Conservation (phyloP, 2,797 vertebrate species). For the Paratrypauchen microcephalus region DNA sequence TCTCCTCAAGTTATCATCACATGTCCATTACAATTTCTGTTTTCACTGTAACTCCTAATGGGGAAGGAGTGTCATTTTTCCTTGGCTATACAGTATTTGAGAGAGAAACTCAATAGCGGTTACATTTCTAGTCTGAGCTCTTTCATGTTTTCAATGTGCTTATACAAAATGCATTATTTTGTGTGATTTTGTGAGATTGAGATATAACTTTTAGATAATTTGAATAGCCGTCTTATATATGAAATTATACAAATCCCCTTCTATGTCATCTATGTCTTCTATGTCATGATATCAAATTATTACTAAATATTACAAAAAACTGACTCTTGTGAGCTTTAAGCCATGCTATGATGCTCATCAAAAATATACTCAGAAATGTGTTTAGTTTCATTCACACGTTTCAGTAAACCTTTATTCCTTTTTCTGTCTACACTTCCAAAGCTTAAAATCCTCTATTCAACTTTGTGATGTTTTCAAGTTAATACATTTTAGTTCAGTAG, state of each 20-base stretch:
- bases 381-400: no score
- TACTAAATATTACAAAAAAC: no score
- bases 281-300: background rate
- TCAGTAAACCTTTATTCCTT: no score
- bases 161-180: background rate
- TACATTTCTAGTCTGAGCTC: background rate
- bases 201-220: background rate
- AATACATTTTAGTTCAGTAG: no score
- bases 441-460: no score
- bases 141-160: no score
- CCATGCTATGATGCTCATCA: no score
- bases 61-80: slow-evolving; percentile 7
- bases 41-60: slow-evolving; percentile 33
- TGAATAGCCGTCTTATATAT: background rate
- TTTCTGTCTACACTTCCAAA: no score
- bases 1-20: slow-evolving; percentile 33
- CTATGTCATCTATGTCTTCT: no score
- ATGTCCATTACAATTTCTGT: slow-evolving; percentile 28
- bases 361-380: no score
- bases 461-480: no score
- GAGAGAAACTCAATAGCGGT: background rate
- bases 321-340: no score
- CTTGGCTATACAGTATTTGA: background rate
- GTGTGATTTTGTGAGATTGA: background rate
- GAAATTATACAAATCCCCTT: background rate